Evolutionary conservation across 2,888 invertebrate genomes (phyloP).

Genomic region (Synergus umbraculus): DNA sequence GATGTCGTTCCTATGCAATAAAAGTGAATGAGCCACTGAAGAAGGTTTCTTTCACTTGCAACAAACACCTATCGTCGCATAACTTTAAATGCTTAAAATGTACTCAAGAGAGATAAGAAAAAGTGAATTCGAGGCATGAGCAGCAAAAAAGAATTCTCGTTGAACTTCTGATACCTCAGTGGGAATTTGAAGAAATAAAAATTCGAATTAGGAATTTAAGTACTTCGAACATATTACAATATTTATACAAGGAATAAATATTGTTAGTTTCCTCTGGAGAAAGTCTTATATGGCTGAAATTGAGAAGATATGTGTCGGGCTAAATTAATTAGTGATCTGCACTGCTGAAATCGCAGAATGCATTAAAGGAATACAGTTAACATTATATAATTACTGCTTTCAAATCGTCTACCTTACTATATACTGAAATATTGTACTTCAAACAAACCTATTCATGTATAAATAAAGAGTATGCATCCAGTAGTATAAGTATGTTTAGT

Average conservation of each 20-base stretch:
- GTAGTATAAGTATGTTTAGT: neutral
- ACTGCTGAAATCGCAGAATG: neutral
- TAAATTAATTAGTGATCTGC: too few species aligned
- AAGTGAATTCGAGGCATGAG: neutral
- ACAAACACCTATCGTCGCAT: slow-evolving; percentile 27
- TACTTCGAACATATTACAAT: neutral
- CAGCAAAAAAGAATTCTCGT: neutral
- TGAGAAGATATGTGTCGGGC: too few species aligned
- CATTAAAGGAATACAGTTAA: neutral
- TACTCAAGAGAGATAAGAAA: slow-evolving; percentile 4
- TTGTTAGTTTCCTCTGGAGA: too few species aligned
- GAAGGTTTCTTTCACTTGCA: slow-evolving; percentile 29
- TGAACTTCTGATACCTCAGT: neutral
- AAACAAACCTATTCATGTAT: too few species aligned
- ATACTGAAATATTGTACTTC: too few species aligned
- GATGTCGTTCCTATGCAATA: slow-evolving; percentile 30
- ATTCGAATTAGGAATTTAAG: neutral
- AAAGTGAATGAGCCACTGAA: slow-evolving; percentile 23
- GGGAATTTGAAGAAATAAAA: neutral
- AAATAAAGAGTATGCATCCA: neutral
- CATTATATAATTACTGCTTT: neutral
- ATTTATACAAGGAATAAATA: too few species aligned
- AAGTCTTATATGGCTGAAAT: too few species aligned
- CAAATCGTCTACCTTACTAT: too few species aligned
- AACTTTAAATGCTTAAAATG: slow-evolving; percentile 24